Base-by-base conservation (phyloP, 1,140 invertebrate species). In the Archivesica marissinica region DNA sequence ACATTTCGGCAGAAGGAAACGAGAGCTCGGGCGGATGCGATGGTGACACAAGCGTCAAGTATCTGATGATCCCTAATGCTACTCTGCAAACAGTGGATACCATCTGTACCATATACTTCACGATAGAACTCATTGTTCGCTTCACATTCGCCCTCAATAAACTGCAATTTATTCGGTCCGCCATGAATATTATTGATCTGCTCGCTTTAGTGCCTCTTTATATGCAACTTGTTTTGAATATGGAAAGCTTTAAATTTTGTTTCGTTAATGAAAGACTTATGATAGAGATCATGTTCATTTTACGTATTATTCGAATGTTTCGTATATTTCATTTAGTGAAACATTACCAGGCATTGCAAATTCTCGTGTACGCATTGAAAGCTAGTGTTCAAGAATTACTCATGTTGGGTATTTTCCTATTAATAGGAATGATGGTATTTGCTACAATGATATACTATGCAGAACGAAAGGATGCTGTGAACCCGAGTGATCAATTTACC, bases 371-470 rank as follows among this genome's bases (percentile, higher is more conserved):
- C 52, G 82, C 92, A 7, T 80, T 94, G 35, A 92, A 92, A 74
- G 91, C 91, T 35, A 93, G 91, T 78, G 85, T 93, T 35, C 92
- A 92, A 52, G 93, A 94, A 79, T 83, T 94, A 33, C 77, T 92
- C 25, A 95, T 99, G 86, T 95, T 99, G 88, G 98, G 99, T 86
- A 99, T 99, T 95, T 99, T 99, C 96, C 96, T 99, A 88, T 97
- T 99, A 85, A 96, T 99, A 89, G 98, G 98, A 91, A 99, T 99
- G 94, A 97, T 99, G 81, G 98, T 99, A 93, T 99, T 99, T 94
- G 98, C 98, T 89, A 98, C 97, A 92, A 95, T 99, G 88, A 98
- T 99, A 76, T 99, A 99, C 94, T 99, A 99, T 94, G 98, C 98
- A 66, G 99, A 99, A 94, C 95, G 98, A 28, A 88, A 91, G 61